Base-by-base conservation (phyloP, 2,797 vertebrate species). In the Artibeus lituratus region DNA sequence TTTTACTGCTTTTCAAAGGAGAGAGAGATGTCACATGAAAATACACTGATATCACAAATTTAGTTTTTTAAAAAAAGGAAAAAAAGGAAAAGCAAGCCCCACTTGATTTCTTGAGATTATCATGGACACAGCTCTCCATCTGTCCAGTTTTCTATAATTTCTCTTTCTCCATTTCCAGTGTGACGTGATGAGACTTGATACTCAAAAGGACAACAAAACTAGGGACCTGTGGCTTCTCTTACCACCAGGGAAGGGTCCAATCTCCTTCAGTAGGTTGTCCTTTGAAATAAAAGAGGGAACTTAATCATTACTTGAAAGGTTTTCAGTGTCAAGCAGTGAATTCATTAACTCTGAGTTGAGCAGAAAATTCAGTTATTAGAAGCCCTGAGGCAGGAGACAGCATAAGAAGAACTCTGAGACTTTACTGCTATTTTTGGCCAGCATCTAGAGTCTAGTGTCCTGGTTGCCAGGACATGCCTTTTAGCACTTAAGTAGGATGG, bases 1-100 rank as follows among this genome's bases (percentile, higher is more conserved):
- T 94, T 94, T 93, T 57, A 21, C 29, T 90, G 18, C 14, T 32
- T 92, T 94, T 94, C 37, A 90, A 78, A 7, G 53, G 24, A 94
- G 76, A 39, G 35, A 86, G 26, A 65, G 14, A 29, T 78, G 78
- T 49, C 29, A 94, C 1, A 15, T 86, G 35, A 87, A 95, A 92
- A 91, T 69, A 94, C 94, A 92, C 51, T 76, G 39, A 11, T 67
- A 26, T 49, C 8, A 55, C 69, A 69, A 39, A 78, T 72, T 93
- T 85, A 80, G 32, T 90, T 81, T 90, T 11, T 16, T 2, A 49
- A 81, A 83, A 91, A 70, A 90, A 87, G 55, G 26, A 4, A 39
- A 37, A 80, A 80, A 47, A 47, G 15, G 42, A 44, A 83, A 93
- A 81, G 10, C 1, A 51, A n/a, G 2, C 55, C 6, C 10, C 18